A percentile compares a stretch with the other conserved stretches of the same genome.
These are phyloP conservation scores for Kradibia gibbosae DNA, from an alignment of 1,140 invertebrate genomes.

Conservation along the genomic window DNA sequence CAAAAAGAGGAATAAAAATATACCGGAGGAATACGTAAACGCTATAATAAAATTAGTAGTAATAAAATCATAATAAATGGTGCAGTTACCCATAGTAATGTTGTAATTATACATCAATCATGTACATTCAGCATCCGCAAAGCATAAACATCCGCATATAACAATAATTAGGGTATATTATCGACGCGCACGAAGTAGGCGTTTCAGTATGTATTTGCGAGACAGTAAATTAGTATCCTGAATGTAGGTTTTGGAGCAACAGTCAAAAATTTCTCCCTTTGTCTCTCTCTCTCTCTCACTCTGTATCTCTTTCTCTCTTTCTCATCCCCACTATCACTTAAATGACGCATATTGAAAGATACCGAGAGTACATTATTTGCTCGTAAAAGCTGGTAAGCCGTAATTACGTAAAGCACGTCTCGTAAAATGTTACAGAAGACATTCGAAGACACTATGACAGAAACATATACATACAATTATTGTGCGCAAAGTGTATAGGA, in stretches of 20 bases:
- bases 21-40: background rate
- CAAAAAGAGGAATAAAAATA: background rate
- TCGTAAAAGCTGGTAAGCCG: conserved; percentile 15
- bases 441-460: background rate
- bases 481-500: background rate
- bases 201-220: background rate
- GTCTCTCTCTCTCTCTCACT: conserved; percentile 9
- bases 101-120: conserved; percentile 1
- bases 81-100: background rate
- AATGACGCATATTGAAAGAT: background rate
- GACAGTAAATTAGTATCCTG: background rate
- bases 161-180: conserved; percentile 9
- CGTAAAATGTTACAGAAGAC: conserved; percentile 3
- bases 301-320: background rate
- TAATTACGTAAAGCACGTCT: conserved; percentile 43
- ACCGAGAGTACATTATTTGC: background rate
- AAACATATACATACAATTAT: background rate
- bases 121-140: background rate
- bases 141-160: conserved; percentile 23
- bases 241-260: background rate
- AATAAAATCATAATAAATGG: background rate
- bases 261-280: background rate
- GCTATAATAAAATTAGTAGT: background rate
- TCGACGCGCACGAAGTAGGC: background rate
- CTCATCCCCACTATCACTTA: background rate